These are phyloP conservation scores for Xiphorhynchus erythropygius DNA, from an alignment of 2,797 vertebrate genomes.

Conservation along the genomic window DNA sequence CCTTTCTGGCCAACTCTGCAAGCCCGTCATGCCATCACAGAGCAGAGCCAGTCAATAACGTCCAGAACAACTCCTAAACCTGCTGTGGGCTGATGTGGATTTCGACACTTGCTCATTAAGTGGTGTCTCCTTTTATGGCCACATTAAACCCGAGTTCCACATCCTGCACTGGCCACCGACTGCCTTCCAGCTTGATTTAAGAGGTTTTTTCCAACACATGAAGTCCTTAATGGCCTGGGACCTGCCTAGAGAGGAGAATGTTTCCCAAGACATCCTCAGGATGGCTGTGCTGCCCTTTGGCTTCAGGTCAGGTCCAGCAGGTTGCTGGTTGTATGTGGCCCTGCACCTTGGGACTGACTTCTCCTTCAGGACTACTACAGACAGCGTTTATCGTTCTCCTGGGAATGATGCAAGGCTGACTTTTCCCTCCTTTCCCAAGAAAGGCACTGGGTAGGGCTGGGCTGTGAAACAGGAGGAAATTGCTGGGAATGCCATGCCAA, in stretches of 20 bases:
- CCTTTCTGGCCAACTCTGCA: neutral
- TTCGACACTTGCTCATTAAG: neutral
- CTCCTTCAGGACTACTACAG: neutral
- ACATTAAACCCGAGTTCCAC: neutral
- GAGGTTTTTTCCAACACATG: neutral
- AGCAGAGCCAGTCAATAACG: neutral
- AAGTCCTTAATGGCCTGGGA: neutral
- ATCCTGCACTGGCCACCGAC: neutral
- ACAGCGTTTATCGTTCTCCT: neutral
- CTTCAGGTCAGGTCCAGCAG: neutral
- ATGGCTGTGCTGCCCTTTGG: fast-evolving
- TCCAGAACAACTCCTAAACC: neutral
- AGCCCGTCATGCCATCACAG: neutral
- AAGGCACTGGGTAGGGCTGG: neutral
- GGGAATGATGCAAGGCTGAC: neutral
- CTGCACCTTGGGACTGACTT: neutral
- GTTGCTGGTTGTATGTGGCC: neutral
- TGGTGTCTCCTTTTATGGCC: neutral
- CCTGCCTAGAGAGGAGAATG: neutral
- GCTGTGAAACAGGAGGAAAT: neutral
- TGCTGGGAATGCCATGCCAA: neutral
- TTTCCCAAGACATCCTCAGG: neutral
- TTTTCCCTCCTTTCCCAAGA: constrained; percentile 25
- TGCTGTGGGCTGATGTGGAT: neutral
- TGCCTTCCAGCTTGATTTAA: constrained; percentile 3